A percentile compares a stretch with the other conserved stretches of the same genome.
Evolutionary conservation across 23 tunicate genomes (phyloP).

Genomic region (Styela clava): DNA sequence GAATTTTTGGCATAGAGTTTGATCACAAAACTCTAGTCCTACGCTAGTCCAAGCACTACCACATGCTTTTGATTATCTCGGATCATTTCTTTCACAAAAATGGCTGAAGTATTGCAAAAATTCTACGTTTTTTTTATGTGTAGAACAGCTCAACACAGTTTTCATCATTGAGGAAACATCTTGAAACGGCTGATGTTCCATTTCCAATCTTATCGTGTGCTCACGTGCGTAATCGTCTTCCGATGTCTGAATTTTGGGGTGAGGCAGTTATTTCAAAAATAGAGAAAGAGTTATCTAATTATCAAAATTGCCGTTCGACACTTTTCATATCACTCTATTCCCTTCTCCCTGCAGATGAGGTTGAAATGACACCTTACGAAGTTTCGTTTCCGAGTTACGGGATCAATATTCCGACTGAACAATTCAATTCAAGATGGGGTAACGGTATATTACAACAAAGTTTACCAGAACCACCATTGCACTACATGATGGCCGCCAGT

Average conservation of each 20-base stretch:
- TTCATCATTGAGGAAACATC: background rate
- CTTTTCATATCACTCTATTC: background rate
- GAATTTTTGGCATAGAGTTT: too few relatives aligned
- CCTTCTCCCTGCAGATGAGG: constrained; percentile 8
- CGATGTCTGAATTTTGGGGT: constrained; percentile 30
- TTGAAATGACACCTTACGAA: constrained; percentile 44
- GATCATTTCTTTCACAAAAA: too few relatives aligned
- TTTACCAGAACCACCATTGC: constrained; percentile 14
- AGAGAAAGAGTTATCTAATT: too few relatives aligned
- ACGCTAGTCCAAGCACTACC: too few relatives aligned
- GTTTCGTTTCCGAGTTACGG: constrained; percentile 38
- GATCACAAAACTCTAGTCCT: too few relatives aligned
- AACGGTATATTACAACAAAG: constrained; percentile 29
- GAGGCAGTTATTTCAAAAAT: too few relatives aligned
- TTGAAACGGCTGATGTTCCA: constrained; percentile 31
- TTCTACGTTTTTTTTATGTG: too few relatives aligned
- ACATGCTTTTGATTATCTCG: too few relatives aligned
- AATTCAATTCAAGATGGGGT: constrained; percentile 33
- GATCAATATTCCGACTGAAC: constrained; percentile 12
- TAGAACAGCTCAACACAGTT: background rate
- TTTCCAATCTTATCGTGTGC: constrained; percentile 35
- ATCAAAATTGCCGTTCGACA: too few relatives aligned
- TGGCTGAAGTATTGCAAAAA: too few relatives aligned
- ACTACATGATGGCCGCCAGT: constrained; percentile 20
- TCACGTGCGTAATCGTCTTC: constrained; percentile 14